A percentile compares a stretch with the other conserved stretches of the same genome.
These are phyloP conservation scores for Sebastiscus tertius DNA, from an alignment of 2,797 vertebrate genomes.

Conservation along the genomic window DNA sequence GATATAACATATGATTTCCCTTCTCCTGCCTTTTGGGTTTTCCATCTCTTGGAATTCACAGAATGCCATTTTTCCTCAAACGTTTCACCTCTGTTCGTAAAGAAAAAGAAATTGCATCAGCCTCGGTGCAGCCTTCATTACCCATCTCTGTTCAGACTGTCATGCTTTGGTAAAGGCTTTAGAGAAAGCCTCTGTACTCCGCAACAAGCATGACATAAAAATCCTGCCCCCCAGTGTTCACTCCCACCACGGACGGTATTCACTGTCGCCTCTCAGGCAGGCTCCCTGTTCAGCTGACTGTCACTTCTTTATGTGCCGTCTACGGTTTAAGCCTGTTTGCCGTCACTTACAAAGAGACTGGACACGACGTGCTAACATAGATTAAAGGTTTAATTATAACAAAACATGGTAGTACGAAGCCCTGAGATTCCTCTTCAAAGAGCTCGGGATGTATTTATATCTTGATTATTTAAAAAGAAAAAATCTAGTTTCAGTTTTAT, in stretches of 20 bases:
- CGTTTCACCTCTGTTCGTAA: not conserved
- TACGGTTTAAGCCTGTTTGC: constrained; percentile 30
- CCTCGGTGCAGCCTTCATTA: constrained; percentile 7
- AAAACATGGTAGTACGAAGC: not conserved
- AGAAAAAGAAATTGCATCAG: not conserved
- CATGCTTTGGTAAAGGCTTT: constrained; percentile 33
- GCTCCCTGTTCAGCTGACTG: constrained; percentile 33
- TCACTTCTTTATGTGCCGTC: constrained; percentile 3
- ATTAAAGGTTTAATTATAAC: constrained; percentile 34
- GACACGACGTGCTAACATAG: constrained; percentile 1
- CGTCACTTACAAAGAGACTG: constrained; percentile 19
- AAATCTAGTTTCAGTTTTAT: not conserved
- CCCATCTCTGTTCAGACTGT: constrained; percentile 21
- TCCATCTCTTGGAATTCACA: not conserved
- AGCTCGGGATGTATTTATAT: not conserved
- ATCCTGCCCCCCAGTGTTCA: constrained; percentile 66
- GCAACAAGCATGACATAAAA: constrained; percentile 57
- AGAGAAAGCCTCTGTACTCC: constrained; percentile 34
- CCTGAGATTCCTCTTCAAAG: not conserved
- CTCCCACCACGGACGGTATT: constrained; percentile 47
- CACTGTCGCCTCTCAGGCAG: constrained; percentile 4
- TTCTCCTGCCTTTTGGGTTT: not conserved
- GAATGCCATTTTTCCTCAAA: not conserved
- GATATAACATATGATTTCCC: not conserved
- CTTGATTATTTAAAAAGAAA: not conserved